Percentiles rank a stretch among this genome's conserved stretches.
These are phyloP conservation scores for Cydia strobilella DNA, from an alignment of 1,140 invertebrate species.

Conservation along the genomic window DNA sequence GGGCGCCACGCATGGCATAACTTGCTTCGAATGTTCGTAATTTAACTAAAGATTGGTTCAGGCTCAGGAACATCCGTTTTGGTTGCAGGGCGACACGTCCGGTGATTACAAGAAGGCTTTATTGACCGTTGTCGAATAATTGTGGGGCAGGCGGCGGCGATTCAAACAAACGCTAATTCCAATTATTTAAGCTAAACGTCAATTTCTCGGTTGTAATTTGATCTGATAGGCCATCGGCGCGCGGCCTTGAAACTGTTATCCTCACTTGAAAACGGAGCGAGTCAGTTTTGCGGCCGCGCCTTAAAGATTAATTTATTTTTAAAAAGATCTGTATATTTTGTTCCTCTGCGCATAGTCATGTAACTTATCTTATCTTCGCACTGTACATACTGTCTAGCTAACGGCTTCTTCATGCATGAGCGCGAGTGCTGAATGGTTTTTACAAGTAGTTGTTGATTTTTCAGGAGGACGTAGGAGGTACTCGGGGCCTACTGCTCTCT, in stretches of 20 bases:
- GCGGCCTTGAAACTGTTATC: slow-evolving; percentile 30
- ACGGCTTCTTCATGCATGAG: slow-evolving; percentile 66
- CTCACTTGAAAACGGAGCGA: slow-evolving; percentile 8
- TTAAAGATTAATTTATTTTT: slow-evolving; percentile 48
- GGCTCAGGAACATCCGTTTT: slow-evolving; percentile 67
- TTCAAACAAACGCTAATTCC: slow-evolving; percentile 51
- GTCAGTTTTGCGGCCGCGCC: slow-evolving; percentile 40
- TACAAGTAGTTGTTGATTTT: slow-evolving; percentile 73
- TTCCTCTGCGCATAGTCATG: slow-evolving; percentile 57
- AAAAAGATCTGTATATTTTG: slow-evolving; percentile 76
- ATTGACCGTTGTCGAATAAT: slow-evolving; percentile 89
- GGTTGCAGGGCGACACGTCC: slow-evolving; percentile 92
- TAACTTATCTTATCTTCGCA: slow-evolving; percentile 67
- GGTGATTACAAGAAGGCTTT: slow-evolving; percentile 95
- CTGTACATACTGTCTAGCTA: slow-evolving; percentile 54
- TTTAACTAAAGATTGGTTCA: slow-evolving; percentile 31
- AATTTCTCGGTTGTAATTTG: slow-evolving; percentile 66
- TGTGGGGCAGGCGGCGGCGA: slow-evolving; percentile 49
- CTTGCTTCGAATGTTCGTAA: slow-evolving; percentile 35
- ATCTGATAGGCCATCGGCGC: slow-evolving; percentile 44
- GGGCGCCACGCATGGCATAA: slow-evolving; percentile 4
- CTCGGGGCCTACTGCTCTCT: slow-evolving; percentile 81
- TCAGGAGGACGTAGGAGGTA: slow-evolving; percentile 79
- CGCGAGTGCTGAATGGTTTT: slow-evolving; percentile 50
- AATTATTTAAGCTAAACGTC: slow-evolving; percentile 61